Evolutionary conservation across 1,140 invertebrate species (phyloP).

Genomic region (Cydia strobilella): DNA sequence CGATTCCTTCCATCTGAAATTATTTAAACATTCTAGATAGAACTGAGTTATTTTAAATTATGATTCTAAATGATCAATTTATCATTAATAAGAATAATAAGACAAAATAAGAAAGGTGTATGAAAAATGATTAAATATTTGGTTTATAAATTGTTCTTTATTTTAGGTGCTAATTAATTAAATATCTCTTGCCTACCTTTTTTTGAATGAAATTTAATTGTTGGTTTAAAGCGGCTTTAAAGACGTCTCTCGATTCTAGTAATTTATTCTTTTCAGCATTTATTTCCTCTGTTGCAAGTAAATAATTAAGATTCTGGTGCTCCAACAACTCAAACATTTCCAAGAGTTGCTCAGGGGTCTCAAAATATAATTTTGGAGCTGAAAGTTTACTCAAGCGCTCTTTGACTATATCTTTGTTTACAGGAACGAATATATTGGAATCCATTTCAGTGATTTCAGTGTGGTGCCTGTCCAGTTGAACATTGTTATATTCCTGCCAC

Average conservation of each 20-base stretch:
- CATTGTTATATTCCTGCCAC: constrained; percentile 73
- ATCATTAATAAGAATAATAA: too few species aligned
- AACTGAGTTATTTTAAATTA: not conserved
- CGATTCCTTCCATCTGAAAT: constrained; percentile 63
- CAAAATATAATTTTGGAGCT: constrained; percentile 81
- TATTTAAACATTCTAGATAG: not conserved
- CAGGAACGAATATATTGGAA: constrained; percentile 57
- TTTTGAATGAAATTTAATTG: constrained; percentile 63
- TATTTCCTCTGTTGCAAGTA: constrained; percentile 83
- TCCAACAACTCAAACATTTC: constrained; percentile 81
- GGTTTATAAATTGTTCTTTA: too few species aligned
- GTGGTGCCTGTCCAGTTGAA: constrained; percentile 55
- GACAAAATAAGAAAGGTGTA: too few species aligned
- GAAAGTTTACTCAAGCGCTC: constrained; percentile 69
- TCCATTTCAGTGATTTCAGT: constrained; percentile 58
- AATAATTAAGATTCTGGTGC: constrained; percentile 84
- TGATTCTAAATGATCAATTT: too few species aligned
- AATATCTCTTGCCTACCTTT: constrained; percentile 52
- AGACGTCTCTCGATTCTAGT: constrained; percentile 53
- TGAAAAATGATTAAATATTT: too few species aligned
- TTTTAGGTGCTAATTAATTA: too few species aligned
- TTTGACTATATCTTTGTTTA: constrained; percentile 63
- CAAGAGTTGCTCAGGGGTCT: constrained; percentile 80
- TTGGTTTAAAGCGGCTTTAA: constrained; percentile 51
- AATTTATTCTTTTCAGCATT: constrained; percentile 75